Percentiles rank a stretch among this genome's conserved stretches.
phyloP scores from a whole-genome alignment of 2,797 vertebrate genomes.

The Alectoris magna region DNA sequence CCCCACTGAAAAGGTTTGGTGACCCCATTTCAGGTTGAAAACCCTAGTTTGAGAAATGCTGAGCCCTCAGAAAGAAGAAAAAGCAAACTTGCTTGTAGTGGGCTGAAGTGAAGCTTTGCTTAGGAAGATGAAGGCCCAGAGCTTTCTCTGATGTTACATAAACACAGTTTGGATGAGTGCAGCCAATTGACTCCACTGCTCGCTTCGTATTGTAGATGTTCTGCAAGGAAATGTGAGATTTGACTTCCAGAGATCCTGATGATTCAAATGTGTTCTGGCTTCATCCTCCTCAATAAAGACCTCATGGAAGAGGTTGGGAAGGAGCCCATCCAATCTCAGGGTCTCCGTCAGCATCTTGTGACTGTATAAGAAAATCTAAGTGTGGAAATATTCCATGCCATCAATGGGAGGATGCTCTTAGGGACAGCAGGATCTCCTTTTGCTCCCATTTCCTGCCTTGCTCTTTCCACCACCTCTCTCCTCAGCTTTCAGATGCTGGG shows the following conservation, averaged over 20 bases:
- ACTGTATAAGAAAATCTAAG: neutral
- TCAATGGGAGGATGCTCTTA: neutral
- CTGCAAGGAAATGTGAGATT: neutral
- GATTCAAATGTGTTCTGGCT: neutral
- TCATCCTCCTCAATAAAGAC: neutral
- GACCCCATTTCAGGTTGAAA: constrained; percentile 25
- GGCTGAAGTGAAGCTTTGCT: neutral
- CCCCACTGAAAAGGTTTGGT: neutral
- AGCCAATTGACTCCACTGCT: neutral
- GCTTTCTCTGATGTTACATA: neutral
- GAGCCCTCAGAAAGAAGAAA: neutral
- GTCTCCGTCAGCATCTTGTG: neutral
- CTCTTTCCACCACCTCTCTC: neutral
- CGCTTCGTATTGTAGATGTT: rapidly evolving
- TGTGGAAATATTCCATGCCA: neutral
- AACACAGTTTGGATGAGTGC: neutral
- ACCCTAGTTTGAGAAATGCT: neutral
- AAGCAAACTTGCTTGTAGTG: neutral
- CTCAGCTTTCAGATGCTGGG: neutral
- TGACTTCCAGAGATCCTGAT: neutral
- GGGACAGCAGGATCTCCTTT: neutral
- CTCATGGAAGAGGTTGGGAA: neutral
- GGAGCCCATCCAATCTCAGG: neutral
- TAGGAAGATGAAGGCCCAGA: neutral
- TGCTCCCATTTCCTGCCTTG: neutral